Base-by-base conservation (phyloP, 2,797 vertebrate genomes). In the Loriculus beryllinus region DNA sequence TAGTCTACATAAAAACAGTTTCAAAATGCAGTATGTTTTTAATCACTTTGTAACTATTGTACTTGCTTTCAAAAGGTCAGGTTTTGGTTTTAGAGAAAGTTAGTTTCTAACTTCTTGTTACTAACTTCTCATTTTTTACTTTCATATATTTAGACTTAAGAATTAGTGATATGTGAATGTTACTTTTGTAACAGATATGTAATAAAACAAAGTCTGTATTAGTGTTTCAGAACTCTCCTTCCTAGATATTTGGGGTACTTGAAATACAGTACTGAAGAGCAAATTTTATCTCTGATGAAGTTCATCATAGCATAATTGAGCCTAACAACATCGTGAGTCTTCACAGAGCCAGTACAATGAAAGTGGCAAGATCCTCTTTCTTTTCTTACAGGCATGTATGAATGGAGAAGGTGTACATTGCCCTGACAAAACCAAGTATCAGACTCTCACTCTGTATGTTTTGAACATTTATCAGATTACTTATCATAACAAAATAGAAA, bases 61-160 rank as follows among this genome's bases (percentile, higher is more conserved):
- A 40, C 54, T 29, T 48, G 42, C 35, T 91, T 85, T 84, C 39
- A 86, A 29, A 94, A 87, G 12, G 12, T 56, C 14, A 3, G 33
- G 3, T 70, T 91, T 94, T 95, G 64, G 35, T 76, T 97, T 95
- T 96, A 86, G 93, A 95, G 89, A 96, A 97, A 97, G 90, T 96
- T 95, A 29, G 56, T 78, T 95, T 93, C 63, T 93, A 25, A 25
- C 79, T 92, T 96, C 97, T 96, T 94, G 49, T 80, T 93, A 65
- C 5, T 91, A 86, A 75, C 17, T 88, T 97, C 92, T 97, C 90
- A 67, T 95, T 98, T 98, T 96, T 95, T 95, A 40, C 86, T 97
- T 96, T 94, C 26, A 33, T 47, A 64, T 95, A 85, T 96, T 95
- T 95, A 85, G 82, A 81, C 72, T 91, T 62, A 35, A 92, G 65